Conservation (phyloP, 2,888 invertebrate genomes). For the Glaucopsyche alexis region DNA sequence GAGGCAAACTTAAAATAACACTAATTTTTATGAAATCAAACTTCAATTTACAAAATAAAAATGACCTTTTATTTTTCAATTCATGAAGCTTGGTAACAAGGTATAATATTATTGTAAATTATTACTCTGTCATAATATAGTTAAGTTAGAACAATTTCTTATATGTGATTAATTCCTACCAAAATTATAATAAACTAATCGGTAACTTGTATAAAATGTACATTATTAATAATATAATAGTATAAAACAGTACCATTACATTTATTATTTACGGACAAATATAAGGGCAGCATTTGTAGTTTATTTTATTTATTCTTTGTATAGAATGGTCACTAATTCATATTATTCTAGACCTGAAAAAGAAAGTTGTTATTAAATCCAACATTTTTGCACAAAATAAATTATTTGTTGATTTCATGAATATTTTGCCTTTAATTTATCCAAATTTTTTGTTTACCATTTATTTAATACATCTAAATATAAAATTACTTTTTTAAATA, state of each 20-base stretch:
- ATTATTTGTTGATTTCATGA: background rate
- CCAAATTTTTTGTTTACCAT: background rate
- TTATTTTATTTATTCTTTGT: constrained; percentile 62
- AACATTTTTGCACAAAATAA: background rate
- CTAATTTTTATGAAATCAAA: constrained; percentile 52
- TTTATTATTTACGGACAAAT: constrained; percentile 46
- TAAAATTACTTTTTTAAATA: no score
- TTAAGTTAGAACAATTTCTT: constrained; percentile 73
- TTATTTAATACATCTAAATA: no score
- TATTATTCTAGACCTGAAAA: constrained; percentile 71
- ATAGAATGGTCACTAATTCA: constrained; percentile 66
- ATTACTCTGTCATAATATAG: constrained; percentile 64
- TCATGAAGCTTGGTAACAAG: constrained; percentile 79
- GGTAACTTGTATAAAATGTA: constrained; percentile 80
- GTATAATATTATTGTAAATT: constrained; percentile 65
- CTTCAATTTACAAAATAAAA: constrained; percentile 72
- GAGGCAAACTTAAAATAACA: constrained; percentile 33
- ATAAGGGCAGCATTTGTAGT: constrained; percentile 65
- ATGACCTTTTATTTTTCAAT: constrained; percentile 76
- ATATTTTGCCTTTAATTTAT: background rate
- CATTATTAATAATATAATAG: constrained; percentile 55
- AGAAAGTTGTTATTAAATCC: constrained; percentile 39
- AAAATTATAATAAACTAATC: constrained; percentile 70
- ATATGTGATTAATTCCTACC: constrained; percentile 70
- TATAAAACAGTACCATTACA: constrained; percentile 75